Conservation (phyloP, 1,140 invertebrate genomes). For the Hypsibius dujardini region DNA sequence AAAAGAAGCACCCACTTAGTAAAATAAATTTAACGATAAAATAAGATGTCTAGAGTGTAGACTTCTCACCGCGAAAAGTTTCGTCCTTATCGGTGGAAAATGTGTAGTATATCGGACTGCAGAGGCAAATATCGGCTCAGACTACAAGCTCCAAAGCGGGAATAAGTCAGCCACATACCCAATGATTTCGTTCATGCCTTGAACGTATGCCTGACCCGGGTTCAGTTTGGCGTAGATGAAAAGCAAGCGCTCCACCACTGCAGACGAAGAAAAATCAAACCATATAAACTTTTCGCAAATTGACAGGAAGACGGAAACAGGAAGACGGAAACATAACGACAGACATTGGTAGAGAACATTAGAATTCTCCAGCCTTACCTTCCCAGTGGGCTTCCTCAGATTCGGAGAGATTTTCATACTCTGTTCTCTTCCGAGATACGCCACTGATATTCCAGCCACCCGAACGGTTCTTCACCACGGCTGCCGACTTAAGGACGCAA, state of each 20-base stretch:
- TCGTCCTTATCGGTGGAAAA: constrained; percentile 73
- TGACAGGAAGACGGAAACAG: too few species aligned
- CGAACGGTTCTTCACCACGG: constrained; percentile 23
- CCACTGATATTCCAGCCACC: constrained; percentile 23
- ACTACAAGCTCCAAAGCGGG: too few species aligned
- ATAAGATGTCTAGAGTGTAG: background rate
- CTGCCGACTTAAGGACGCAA: constrained; percentile 58
- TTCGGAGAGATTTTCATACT: constrained; percentile 26
- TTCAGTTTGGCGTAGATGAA: constrained; percentile 96
- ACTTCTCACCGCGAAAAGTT: constrained; percentile 51
- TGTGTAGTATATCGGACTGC: constrained; percentile 74
- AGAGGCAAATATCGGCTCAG: too few species aligned
- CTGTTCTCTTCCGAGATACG: constrained; percentile 7
- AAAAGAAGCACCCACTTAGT: constrained; percentile 23
- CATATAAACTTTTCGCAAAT: too few species aligned
- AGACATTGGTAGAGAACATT: too few species aligned
- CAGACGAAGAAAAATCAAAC: too few species aligned
- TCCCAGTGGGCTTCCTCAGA: constrained; percentile 47
- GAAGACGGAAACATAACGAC: too few species aligned
- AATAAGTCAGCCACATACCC: constrained; percentile 35
- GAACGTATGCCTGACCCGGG: constrained; percentile 89
- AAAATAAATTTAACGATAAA: background rate
- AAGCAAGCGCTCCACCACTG: constrained; percentile 77
- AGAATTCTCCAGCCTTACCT: constrained; percentile 20
- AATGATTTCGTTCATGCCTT: constrained; percentile 97